Evolutionary conservation across 2,888 invertebrate species (phyloP), one percentile per base, ranked within the genome.

Genomic region (Calameuta pallipes): DNA sequence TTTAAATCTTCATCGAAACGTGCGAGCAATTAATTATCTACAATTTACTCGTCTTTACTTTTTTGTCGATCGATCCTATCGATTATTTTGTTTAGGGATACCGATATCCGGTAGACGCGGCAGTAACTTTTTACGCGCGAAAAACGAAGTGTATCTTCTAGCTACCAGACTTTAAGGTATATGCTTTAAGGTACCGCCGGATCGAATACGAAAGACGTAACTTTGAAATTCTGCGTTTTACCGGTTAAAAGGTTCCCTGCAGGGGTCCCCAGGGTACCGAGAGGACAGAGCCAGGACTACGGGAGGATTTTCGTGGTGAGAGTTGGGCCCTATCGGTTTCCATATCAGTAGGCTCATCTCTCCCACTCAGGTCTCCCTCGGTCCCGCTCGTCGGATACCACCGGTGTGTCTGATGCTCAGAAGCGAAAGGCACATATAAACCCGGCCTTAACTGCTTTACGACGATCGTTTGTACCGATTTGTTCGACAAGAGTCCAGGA

Each of bases 381-480:
- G 84, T 82, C 82, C 82, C 84, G 88, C 86, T 88, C 88, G 88
- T 88, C 85, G 83, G 84, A 83, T 80, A 81, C 83, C 83, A 81
- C 83, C 83, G 77, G 80, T 23, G 78, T 83, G 78, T 83, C 82
- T 78, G 82, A 56, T 56, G 80, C 81, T 78, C 69, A 75, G 75
- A 83, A 82, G 82, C 83, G 84, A 85, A 85, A 85, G 85, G 85
- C 85, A 86, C 85, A 86, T 87, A 87, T 84, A 84, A 89, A 89
- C 87, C 86, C 86, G 86, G 84, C 86, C 90, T 88, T 90, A 90
- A 90, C 90, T 90, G 89, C 89, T 91, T 90, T 90, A 91, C 90
- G 90, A 91, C 90, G 90, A 91, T 91, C 90, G 91, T 90, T 90
- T 91, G 91, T 91, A 91, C 90, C 91, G 91, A 91, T 91, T 91